These are phyloP conservation scores for Xylocampa areola DNA, from an alignment of 2,888 invertebrate species.

Conservation along the genomic window DNA sequence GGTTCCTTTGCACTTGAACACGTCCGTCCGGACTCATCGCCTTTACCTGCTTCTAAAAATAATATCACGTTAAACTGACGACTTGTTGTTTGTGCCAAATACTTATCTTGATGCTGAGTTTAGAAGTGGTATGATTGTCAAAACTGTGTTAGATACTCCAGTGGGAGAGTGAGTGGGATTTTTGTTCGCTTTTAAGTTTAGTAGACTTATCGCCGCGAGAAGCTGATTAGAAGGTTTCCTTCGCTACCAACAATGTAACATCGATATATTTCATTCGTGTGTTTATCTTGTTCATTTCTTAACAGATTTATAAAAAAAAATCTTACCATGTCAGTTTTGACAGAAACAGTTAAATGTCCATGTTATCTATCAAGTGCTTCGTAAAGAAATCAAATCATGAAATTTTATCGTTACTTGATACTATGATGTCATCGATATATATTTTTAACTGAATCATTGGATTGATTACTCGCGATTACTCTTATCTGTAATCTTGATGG, in stretches of 20 bases:
- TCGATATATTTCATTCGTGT: no score
- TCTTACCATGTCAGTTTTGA: no score
- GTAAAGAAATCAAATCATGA: conserved; percentile 12
- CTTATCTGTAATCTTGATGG: conserved; percentile 36
- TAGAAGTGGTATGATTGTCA: no score
- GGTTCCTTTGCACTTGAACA: conserved; percentile 51
- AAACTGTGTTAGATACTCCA: no score
- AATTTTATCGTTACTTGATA: conserved; percentile 1
- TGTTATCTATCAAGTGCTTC: neutral
- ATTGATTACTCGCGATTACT: conserved; percentile 16
- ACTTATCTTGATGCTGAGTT: no score
- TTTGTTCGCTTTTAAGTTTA: no score
- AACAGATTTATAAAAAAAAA: no score
- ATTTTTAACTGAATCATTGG: conserved; percentile 29
- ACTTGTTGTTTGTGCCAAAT: conserved; percentile 44
- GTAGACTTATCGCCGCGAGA: no score
- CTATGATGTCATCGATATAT: conserved; percentile 38
- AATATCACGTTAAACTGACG: conserved; percentile 22
- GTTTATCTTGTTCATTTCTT: no score
- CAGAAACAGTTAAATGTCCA: neutral
- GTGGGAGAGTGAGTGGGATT: no score
- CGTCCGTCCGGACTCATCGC: conserved; percentile 27
- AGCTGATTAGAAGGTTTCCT: no score
- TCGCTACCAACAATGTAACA: no score
- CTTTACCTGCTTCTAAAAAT: conserved; percentile 52